Base-by-base conservation (phyloP, 2,797 vertebrate species). In the Paramormyrops hopkinsi region DNA sequence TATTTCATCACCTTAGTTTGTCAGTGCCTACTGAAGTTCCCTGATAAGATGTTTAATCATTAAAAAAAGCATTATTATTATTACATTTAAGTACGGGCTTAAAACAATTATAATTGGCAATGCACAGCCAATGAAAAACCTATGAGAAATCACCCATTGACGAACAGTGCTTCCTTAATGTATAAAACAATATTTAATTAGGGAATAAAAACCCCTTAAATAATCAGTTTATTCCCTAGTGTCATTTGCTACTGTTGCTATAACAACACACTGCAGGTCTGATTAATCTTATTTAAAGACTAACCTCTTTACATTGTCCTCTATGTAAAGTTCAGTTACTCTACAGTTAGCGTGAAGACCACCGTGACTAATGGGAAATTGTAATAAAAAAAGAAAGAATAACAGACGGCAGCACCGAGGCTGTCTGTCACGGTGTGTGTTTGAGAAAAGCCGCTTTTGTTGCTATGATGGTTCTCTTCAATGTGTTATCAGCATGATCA, bases 211-310 rank as follows among this genome's bases (percentile, higher is more conserved):
- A 90, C 82, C 41, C 90, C 90, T 90, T 88, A 90, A 92, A 92
- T 93, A 93, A 89, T 29, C 73, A 6, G 91, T 92, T 92, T 91
- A 91, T 93, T 93, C 91, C 93, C 92, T 89, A 50, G 92, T 79
- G 89, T 93, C 90, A 94, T 92, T 90, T 92, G 92, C 93, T 92
- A 88, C 89, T 92, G 89, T 91, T 89, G 44, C 62, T 73, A 37
- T 88, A 88, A 88, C 51, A 54, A 76, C 51, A 50, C 33, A 82
- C 29, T 41, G 51, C 33, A 82, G 25, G 46, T 56, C 7, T 82
- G 51, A 37, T 41, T 82, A 88, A 83, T 88, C 12, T 54, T 33
- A 53, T 33, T 54, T 54, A 33, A 19, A 56, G 29, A 29, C 25
- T 54, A 50, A 25, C 48, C 11, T 19, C 19, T n/a, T 83, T 44